phyloP scores from a whole-genome alignment of 2,797 vertebrate species.

The Syndactyla subalaris region DNA sequence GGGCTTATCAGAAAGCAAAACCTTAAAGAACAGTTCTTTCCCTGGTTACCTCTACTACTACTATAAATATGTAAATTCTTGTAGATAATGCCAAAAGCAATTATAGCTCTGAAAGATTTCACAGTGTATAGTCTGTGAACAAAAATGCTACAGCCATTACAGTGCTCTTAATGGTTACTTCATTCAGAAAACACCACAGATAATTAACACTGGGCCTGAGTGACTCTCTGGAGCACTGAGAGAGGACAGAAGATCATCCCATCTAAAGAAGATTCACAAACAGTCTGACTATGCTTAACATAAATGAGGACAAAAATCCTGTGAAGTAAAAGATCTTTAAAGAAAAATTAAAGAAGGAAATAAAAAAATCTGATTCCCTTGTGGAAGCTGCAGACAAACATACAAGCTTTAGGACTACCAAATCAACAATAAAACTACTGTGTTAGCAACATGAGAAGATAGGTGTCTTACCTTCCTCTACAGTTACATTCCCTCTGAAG shows the following conservation, averaged over 20 bases:
- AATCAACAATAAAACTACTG: neutral
- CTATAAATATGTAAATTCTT: neutral
- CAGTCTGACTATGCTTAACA: neutral
- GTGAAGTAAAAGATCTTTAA: neutral
- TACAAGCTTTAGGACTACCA: neutral
- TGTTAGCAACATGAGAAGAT: neutral
- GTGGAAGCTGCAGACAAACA: neutral
- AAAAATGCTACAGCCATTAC: neutral
- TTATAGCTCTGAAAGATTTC: neutral
- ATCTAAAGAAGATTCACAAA: neutral
- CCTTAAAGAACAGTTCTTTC: neutral
- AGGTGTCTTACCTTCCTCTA: slow-evolving; percentile 90
- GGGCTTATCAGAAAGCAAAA: neutral
- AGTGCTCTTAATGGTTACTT: neutral
- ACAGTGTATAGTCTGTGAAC: neutral
- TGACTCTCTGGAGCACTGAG: neutral
- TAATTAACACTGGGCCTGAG: neutral
- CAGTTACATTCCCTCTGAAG: slow-evolving; percentile 94
- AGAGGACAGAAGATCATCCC: neutral
- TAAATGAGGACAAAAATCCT: neutral
- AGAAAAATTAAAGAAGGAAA: neutral
- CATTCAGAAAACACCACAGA: neutral
- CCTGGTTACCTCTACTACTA: neutral
- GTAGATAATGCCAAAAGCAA: neutral
- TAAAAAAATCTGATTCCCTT: neutral